These are phyloP conservation scores for Coenobita brevimanus DNA, from an alignment of 1,140 invertebrate species.

Conservation along the genomic window DNA sequence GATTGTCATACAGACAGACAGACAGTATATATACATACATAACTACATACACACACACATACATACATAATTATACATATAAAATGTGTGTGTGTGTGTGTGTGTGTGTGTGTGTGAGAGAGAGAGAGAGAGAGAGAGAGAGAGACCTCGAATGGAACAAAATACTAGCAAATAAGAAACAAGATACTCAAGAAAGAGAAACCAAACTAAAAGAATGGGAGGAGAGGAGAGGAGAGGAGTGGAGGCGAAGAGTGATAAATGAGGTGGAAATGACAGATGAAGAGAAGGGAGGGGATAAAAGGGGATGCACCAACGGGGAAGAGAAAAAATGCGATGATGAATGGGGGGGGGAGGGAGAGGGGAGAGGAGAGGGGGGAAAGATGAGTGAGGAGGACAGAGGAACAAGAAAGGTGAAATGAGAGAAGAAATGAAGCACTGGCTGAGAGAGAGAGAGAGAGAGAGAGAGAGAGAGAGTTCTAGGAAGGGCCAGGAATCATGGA, in stretches of 20 bases:
- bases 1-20: no score
- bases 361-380: no score
- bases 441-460: not conserved
- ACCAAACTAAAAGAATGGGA: not conserved
- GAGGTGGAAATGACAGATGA: not conserved
- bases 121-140: constrained; percentile 8
- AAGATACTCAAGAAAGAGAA: no score
- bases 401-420: not conserved
- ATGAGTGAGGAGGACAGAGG: not conserved
- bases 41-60: no score
- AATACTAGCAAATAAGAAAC: not conserved
- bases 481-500: no score
- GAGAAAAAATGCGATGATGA: not conserved
- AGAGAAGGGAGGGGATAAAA: not conserved
- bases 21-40: no score
- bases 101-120: not conserved
- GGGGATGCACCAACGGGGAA: not conserved
- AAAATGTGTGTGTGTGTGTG: no score
- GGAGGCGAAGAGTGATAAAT: not conserved
- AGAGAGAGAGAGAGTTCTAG: not conserved
- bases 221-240: not conserved
- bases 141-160: not conserved
- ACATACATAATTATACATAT: no score
- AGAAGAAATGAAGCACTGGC: not conserved
- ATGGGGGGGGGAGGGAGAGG: no score